phyloP scores from a whole-genome alignment of 2,888 invertebrate genomes.

The Rhingia rostrata region DNA sequence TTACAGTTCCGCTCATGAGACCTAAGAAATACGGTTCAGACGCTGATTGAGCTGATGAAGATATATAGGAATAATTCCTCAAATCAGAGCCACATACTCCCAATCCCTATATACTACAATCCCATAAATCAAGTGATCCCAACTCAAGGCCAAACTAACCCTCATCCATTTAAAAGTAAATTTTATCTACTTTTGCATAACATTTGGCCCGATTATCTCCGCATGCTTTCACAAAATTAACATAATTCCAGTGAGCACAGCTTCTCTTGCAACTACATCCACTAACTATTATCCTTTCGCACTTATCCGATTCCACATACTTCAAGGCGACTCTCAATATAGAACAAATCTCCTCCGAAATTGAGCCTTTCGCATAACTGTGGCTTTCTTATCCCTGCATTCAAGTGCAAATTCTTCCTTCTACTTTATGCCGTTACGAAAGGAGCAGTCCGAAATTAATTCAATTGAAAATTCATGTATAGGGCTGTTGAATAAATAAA shows the following conservation, averaged over 20 bases:
- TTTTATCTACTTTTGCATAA: background rate
- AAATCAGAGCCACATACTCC: too few relatives aligned
- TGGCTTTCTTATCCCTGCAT: background rate
- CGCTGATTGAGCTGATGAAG: too few relatives aligned
- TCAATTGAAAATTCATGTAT: slow-evolving; percentile 53
- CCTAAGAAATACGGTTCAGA: too few relatives aligned
- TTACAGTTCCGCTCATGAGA: too few relatives aligned
- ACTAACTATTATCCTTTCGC: background rate
- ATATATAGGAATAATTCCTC: too few relatives aligned
- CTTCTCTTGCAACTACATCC: background rate
- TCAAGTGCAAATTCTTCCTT: slow-evolving; percentile 16
- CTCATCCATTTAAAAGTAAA: background rate
- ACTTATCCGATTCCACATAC: slow-evolving; percentile 1
- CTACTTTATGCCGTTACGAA: slow-evolving; percentile 38
- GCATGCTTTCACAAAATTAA: slow-evolving; percentile 7
- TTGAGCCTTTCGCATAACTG: slow-evolving; percentile 11
- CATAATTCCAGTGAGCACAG: background rate
- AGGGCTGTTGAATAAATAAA: slow-evolving; percentile 54
- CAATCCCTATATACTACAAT: background rate
- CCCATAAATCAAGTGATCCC: background rate
- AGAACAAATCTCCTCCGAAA: slow-evolving; percentile 19
- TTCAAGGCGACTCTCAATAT: slow-evolving; percentile 1
- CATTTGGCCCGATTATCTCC: background rate
- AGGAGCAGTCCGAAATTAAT: slow-evolving; percentile 50
- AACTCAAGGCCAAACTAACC: background rate